Evolutionary conservation across 2,113 vertebrate genomes (phyloP).

Genomic region (Aythya baeri): DNA sequence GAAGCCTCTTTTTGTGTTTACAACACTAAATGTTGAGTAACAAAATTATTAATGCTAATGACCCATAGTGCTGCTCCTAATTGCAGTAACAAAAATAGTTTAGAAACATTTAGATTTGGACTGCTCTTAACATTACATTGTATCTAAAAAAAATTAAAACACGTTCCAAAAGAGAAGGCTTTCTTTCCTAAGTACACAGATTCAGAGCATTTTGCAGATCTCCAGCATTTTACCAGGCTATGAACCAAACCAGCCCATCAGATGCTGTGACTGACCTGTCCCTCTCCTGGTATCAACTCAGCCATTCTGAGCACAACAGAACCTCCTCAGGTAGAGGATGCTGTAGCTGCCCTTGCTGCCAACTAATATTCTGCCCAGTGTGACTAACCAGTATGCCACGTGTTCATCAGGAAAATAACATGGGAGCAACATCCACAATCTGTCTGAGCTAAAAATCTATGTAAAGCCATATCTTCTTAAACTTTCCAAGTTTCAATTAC

Average conservation of each 20-base stretch:
- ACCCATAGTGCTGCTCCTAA: not conserved
- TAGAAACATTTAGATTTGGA: not conserved
- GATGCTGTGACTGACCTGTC: not conserved
- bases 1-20: not conserved
- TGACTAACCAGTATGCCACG: not conserved
- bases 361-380: not conserved
- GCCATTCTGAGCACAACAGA: not conserved
- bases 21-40: not conserved
- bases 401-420: not conserved
- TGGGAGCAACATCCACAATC: not conserved
- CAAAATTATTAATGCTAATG: not conserved
- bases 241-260: not conserved
- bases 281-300: not conserved
- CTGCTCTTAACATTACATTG: not conserved
- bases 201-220: not conserved
- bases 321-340: not conserved
- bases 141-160: not conserved
- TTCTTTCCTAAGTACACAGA: not conserved
- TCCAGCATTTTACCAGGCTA: not conserved
- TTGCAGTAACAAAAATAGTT: not conserved
- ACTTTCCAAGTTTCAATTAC: not conserved
- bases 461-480: not conserved
- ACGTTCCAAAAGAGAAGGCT: not conserved
- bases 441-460: not conserved
- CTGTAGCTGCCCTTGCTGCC: not conserved